A percentile compares a stretch with the other conserved stretches of the same genome.
phyloP scores from a whole-genome alignment of 2,797 vertebrate genomes.

The Periparus ater region DNA sequence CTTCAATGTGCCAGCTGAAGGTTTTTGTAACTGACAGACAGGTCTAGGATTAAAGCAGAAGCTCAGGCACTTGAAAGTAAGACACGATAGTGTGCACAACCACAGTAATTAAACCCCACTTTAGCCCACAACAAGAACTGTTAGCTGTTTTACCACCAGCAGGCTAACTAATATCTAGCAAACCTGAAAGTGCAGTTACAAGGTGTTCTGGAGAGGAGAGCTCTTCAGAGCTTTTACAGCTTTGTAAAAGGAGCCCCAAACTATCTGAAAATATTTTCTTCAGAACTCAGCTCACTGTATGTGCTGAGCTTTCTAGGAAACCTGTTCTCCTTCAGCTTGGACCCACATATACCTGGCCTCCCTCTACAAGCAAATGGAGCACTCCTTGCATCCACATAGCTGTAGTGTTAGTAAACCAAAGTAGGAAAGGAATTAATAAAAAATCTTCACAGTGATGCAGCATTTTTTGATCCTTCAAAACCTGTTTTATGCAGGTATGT shows the following conservation, averaged over 20 bases:
- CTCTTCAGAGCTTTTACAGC: neutral
- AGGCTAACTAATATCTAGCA: neutral
- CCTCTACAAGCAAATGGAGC: neutral
- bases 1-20: neutral
- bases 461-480: neutral
- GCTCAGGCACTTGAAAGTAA: constrained; percentile 53
- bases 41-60: neutral
- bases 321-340: neutral
- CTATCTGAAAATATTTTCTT: neutral
- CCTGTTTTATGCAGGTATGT: neutral
- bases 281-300: neutral
- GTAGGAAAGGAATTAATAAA: neutral
- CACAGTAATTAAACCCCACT: neutral
- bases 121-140: neutral
- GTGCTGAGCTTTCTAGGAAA: neutral
- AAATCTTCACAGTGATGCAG: constrained; percentile 14
- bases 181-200: neutral
- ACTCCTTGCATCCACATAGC: neutral
- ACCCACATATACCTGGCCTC: neutral
- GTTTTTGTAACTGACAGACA: neutral
- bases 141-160: neutral
- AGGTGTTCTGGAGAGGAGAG: neutral
- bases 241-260: neutral
- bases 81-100: neutral
- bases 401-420: neutral